Base-by-base conservation (phyloP, 2,113 vertebrate species). In the Neoarius graeffei region DNA sequence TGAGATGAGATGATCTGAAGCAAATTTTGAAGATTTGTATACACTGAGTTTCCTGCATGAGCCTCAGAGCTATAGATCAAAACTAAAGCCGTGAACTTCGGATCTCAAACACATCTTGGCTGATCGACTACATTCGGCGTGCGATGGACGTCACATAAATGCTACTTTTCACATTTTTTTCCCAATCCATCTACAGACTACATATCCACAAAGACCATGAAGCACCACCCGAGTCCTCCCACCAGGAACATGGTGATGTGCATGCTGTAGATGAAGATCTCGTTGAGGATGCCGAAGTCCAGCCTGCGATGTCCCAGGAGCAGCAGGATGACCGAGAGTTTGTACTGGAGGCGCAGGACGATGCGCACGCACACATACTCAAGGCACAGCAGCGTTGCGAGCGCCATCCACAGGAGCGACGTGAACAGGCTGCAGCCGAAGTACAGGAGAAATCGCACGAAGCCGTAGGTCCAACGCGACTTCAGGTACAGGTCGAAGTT, bases 171-270 rank as follows among this genome's bases (percentile, higher is more conserved):
- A 4, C 79, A 54, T 30, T 10, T 59, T 17, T 81, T 4, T 35
- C 19, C 11, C n/a, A 74, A 7, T 5, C 50, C 19, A 3, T 62
- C 81, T 95, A 99, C 98, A 99, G 98, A 93, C 81, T 95, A 99
- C 98, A 99, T 99, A 93, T 99, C 98, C 93, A 99, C 97, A 90
- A 99, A 99, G 50, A 99, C 98, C 98, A 99, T 98, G 93, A 99
- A 99, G 93, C 98, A 99, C 98, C 97, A 99, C 62, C 98, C 98
- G 82, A 99, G 95, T 11, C 98, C 98, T 7, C 98, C 98, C 48
- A 99, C 97, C 90, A 99, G 96, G 92, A 98, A 97, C 98, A 99
- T 97, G 90, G 98, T 99, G 87, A 99, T 97, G 66, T 98, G 98
- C 91, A 99, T 98, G 87, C 97, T 97, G 69, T 97, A 97, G 93